Evolutionary conservation across 1,140 invertebrate genomes (phyloP).

Genomic region (Brachionus manjavacas): DNA sequence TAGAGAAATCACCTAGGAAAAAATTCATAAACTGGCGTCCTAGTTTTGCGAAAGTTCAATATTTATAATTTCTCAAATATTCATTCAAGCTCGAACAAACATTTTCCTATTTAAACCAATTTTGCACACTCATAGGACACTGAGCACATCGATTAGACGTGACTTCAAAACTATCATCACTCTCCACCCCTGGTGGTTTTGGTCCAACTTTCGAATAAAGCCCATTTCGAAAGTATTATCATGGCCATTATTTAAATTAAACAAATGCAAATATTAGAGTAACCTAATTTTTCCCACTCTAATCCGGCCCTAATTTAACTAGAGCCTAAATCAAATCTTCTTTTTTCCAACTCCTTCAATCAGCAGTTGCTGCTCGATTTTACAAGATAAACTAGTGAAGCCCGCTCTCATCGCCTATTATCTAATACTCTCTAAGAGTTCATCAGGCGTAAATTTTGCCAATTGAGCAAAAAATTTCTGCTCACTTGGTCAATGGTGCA

Average conservation of each 20-base stretch:
- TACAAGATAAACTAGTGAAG: background rate
- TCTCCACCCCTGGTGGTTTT: background rate
- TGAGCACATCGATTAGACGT: background rate
- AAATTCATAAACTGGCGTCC: slow-evolving; percentile 32
- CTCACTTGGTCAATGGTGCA: background rate
- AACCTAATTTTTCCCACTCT: background rate
- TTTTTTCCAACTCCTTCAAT: background rate
- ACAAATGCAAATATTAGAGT: slow-evolving; percentile 21
- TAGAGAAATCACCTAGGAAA: slow-evolving; percentile 1
- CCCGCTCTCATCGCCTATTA: background rate
- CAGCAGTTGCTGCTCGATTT: background rate
- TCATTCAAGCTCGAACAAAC: slow-evolving; percentile 18
- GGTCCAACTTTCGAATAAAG: background rate
- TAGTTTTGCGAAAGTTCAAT: slow-evolving; percentile 28
- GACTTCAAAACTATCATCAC: background rate
- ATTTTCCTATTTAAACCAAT: background rate
- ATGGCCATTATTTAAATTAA: background rate
- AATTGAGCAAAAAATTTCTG: background rate
- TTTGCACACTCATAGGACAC: background rate
- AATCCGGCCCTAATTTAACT: background rate
- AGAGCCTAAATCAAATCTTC: background rate
- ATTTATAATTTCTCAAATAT: background rate
- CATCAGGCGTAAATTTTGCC: background rate
- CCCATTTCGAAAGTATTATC: background rate
- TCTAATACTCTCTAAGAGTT: background rate